These are phyloP conservation scores for Therioaphis trifolii DNA, from an alignment of 2,888 invertebrate genomes.

Conservation along the genomic window DNA sequence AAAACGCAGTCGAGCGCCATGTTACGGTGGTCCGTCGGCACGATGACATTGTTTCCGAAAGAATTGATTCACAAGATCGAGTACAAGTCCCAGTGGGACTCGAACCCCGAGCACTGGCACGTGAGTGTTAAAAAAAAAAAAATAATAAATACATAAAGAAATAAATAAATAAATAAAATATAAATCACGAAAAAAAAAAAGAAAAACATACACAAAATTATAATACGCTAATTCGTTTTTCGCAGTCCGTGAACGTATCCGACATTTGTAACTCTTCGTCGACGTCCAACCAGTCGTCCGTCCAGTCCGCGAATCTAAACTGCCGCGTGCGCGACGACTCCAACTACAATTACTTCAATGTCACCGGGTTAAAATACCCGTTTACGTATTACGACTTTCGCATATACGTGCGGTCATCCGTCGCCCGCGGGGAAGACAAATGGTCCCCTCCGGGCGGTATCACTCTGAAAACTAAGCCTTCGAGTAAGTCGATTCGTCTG, in stretches of 20 bases:
- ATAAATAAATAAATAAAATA: no score
- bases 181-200: no score
- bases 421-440: conserved; percentile 72
- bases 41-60: conserved; percentile 71
- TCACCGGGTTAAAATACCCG: conserved; percentile 75
- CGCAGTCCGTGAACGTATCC: conserved; percentile 35
- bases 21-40: conserved; percentile 71
- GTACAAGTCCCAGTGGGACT: conserved; percentile 71
- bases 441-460: conserved; percentile 79
- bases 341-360: conserved; percentile 67
- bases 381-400: conserved; percentile 79
- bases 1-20: conserved; percentile 70
- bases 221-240: neutral
- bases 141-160: no score
- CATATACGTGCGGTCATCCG: conserved; percentile 75
- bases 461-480: conserved; percentile 73
- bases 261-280: conserved; percentile 39
- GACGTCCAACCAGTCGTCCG: neutral
- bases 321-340: conserved; percentile 10
- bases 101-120: conserved; percentile 64
- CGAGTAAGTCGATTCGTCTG: conserved; percentile 65
- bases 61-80: conserved; percentile 71
- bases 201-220: neutral
- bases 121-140: conserved; percentile 63
- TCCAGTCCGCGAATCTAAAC: neutral